phyloP scores from a whole-genome alignment of 2,888 invertebrate species.

The Stratiomys singularior region DNA sequence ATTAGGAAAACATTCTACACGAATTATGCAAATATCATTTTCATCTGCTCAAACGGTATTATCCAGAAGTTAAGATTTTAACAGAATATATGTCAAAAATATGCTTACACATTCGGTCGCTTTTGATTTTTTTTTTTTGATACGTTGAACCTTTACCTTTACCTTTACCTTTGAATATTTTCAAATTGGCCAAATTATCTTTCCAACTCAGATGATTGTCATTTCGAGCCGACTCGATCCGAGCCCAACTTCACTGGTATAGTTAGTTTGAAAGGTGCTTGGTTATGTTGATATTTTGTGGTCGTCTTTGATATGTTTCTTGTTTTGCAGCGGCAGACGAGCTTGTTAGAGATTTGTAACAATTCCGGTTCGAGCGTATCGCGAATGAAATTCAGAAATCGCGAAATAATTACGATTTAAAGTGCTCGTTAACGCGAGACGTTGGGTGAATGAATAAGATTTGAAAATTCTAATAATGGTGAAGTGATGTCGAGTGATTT shows the following conservation, averaged over 20 bases:
- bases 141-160: too few species aligned
- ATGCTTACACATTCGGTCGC: not conserved
- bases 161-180: too few species aligned
- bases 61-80: too few species aligned
- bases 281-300: conserved; percentile 24
- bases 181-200: too few species aligned
- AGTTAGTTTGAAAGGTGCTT: conserved; percentile 19
- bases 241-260: conserved; percentile 21
- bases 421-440: not conserved
- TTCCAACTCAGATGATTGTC: not conserved
- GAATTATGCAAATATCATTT: too few species aligned
- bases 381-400: not conserved
- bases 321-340: not conserved
- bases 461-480: not conserved
- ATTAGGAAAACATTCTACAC: too few species aligned
- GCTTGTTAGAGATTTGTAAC: not conserved
- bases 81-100: too few species aligned
- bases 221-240: not conserved
- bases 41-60: too few species aligned
- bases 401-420: conserved; percentile 8
- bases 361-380: not conserved
- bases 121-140: not conserved
- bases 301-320: conserved; percentile 2
- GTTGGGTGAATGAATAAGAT: not conserved
- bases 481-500: conserved; percentile 39